phyloP scores from a whole-genome alignment of 1,140 invertebrate genomes.

The Linepithema humile region DNA sequence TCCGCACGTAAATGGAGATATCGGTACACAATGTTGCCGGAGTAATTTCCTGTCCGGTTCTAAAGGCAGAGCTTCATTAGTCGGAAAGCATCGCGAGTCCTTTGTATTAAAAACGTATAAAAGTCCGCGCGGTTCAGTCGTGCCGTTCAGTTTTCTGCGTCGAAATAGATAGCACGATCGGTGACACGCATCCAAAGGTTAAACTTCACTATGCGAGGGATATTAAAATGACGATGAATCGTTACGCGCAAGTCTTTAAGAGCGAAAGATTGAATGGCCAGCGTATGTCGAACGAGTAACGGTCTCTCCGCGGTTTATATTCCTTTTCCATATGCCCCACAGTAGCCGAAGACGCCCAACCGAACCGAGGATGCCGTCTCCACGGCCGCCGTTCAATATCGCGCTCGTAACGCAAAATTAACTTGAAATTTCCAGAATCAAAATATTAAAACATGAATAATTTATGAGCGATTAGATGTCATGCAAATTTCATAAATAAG shows the following conservation, averaged over 20 bases:
- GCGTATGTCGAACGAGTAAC: constrained; percentile 70
- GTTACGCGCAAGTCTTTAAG: constrained; percentile 42
- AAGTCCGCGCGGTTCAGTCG: not conserved
- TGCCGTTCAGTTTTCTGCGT: not conserved
- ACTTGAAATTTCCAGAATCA: not conserved
- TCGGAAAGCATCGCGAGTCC: constrained; percentile 76
- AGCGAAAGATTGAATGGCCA: constrained; percentile 62
- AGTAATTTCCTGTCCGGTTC: constrained; percentile 79
- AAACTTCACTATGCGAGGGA: not conserved
- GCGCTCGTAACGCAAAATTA: not conserved
- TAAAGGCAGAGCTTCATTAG: constrained; percentile 74
- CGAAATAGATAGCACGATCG: not conserved
- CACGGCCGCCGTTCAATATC: too few relatives aligned
- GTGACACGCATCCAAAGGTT: too few relatives aligned
- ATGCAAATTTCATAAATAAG: not conserved
- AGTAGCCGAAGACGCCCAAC: constrained; percentile 33
- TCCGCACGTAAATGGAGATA: constrained; percentile 57
- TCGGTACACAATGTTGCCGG: constrained; percentile 73
- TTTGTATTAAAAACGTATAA: constrained; percentile 54
- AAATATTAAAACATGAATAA: not conserved
- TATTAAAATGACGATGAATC: constrained; percentile 35
- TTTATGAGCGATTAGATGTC: not conserved
- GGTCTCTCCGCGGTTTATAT: constrained; percentile 62
- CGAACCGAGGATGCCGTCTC: too few relatives aligned
- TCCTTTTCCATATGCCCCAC: constrained; percentile 62